Conservation (phyloP, 2,113 vertebrate genomes). For the Myocastor coypus region DNA sequence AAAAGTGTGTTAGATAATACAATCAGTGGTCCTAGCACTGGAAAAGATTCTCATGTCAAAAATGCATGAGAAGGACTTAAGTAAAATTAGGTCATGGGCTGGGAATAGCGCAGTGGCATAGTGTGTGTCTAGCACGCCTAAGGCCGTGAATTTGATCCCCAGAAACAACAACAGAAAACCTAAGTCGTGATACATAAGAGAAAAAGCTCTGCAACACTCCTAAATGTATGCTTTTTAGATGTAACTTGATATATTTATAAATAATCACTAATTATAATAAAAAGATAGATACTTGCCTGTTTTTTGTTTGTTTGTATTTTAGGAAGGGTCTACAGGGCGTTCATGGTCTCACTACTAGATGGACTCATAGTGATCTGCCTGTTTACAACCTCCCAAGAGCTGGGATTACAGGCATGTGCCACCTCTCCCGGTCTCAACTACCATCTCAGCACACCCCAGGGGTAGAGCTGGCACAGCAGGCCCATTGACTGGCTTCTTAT, state of each 20-base stretch:
- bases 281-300: not conserved
- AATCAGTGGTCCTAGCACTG: not conserved
- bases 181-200: not conserved
- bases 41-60: constrained; percentile 9
- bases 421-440: no score
- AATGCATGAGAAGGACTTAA: not conserved
- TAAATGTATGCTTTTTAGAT: not conserved
- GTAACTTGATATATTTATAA: not conserved
- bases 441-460: no score
- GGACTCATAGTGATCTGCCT: no score
- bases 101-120: not conserved
- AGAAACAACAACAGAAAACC: not conserved
- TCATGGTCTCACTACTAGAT: no score
- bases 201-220: not conserved
- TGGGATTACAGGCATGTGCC: no score
- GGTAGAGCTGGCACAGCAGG: no score
- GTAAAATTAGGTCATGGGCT: not conserved
- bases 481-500: not conserved
- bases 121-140: not conserved
- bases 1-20: not conserved
- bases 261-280: not conserved
- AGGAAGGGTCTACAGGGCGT: no score
- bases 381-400: no score
- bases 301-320: not conserved
- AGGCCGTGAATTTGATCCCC: not conserved